These are phyloP conservation scores for Lasioglossum leucozonium DNA, from an alignment of 2,888 invertebrate species.

Conservation along the genomic window DNA sequence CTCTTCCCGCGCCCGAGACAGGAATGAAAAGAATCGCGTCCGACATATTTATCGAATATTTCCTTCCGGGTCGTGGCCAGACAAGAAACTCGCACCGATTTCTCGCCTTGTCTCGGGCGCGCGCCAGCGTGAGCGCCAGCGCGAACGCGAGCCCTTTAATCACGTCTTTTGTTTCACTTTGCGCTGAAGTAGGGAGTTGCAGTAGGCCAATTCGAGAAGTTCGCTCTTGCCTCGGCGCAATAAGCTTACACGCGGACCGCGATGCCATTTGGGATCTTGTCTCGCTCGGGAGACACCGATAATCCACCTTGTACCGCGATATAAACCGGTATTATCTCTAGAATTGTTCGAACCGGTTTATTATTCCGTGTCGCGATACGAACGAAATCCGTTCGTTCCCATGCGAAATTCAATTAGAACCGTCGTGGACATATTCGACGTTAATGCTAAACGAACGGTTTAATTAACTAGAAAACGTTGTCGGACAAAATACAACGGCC, in stretches of 20 bases:
- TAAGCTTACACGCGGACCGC: constrained; percentile 60
- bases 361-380: background rate
- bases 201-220: constrained; percentile 70
- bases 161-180: constrained; percentile 67
- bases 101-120: constrained; percentile 39
- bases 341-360: background rate
- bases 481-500: no score
- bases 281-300: background rate
- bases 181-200: constrained; percentile 74
- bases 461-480: no score
- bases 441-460: background rate
- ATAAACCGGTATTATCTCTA: background rate
- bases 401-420: background rate
- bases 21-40: background rate
- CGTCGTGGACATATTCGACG: no score
- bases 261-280: constrained; percentile 47
- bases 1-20: constrained; percentile 33
- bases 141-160: constrained; percentile 47
- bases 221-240: constrained; percentile 71
- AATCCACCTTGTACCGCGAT: background rate
- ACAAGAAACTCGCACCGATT: background rate
- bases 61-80: no score
- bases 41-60: background rate
- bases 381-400: background rate
- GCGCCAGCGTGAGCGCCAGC: no score